phyloP scores from a whole-genome alignment of 2,888 invertebrate species.

The Amaurobius ferox region DNA sequence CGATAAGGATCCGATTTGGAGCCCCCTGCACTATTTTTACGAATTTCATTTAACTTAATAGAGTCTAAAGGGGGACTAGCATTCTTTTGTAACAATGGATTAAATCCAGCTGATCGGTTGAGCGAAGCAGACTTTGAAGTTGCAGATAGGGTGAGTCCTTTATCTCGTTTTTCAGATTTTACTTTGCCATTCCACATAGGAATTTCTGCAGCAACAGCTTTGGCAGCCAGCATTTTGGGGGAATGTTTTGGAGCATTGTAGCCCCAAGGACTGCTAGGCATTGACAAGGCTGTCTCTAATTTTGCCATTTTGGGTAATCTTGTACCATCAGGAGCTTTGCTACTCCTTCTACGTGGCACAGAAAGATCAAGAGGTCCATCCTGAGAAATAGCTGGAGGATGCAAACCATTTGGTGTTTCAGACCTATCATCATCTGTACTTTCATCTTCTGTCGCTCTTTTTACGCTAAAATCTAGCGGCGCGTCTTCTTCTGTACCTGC shows the following conservation, averaged over 20 bases:
- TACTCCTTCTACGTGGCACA: slow-evolving; percentile 79
- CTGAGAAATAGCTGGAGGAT: slow-evolving; percentile 80
- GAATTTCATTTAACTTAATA: slow-evolving; percentile 36
- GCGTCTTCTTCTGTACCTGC: slow-evolving; percentile 57
- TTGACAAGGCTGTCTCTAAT: slow-evolving; percentile 50
- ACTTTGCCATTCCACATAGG: slow-evolving; percentile 69
- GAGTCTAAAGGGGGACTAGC: slow-evolving; percentile 63
- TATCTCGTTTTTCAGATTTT: slow-evolving; percentile 63
- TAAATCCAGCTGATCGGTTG: slow-evolving; percentile 50
- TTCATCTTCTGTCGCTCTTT: slow-evolving; percentile 78
- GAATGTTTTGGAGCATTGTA: slow-evolving; percentile 66
- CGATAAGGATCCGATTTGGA: slow-evolving; percentile 57
- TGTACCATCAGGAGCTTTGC: slow-evolving; percentile 10
- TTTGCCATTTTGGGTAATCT: slow-evolving; percentile 52
- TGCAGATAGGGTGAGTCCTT: slow-evolving; percentile 9
- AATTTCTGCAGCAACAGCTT: slow-evolving; percentile 49
- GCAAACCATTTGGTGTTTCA: slow-evolving; percentile 80
- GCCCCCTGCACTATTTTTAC: slow-evolving; percentile 46
- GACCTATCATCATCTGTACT: slow-evolving; percentile 52
- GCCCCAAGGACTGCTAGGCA: slow-evolving; percentile 72
- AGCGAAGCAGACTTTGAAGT: slow-evolving; percentile 43
- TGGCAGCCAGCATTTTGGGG: slow-evolving; percentile 41
- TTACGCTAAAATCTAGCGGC: slow-evolving; percentile 86
- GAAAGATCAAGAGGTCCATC: slow-evolving; percentile 89
- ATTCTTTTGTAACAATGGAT: slow-evolving; percentile 57